These are phyloP conservation scores for Nephila pilipes DNA, from an alignment of 1,140 invertebrate species.

Conservation along the genomic window DNA sequence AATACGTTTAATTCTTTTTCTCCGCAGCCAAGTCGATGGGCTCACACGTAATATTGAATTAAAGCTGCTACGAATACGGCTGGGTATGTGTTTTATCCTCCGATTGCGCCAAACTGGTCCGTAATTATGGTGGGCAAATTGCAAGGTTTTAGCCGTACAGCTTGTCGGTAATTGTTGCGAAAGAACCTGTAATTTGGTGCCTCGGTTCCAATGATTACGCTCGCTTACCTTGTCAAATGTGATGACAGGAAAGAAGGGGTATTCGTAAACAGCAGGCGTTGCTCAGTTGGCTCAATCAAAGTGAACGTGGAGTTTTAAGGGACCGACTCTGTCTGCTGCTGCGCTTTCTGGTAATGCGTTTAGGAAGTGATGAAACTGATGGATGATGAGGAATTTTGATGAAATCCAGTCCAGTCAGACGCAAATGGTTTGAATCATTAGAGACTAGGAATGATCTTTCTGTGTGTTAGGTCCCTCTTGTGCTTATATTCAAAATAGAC, in stretches of 20 bases:
- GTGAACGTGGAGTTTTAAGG: neutral
- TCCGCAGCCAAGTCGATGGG: neutral
- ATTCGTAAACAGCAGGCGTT: neutral
- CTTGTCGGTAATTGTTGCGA: neutral
- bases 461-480: no score
- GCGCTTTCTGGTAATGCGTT: neutral
- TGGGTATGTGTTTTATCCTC: neutral
- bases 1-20: constrained; percentile 2
- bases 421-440: no score
- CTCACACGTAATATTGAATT: neutral
- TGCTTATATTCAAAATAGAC: no score
- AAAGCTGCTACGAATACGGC: neutral
- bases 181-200: constrained; percentile 6
- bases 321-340: neutral
- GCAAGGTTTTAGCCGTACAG: neutral
- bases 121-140: constrained; percentile 6
- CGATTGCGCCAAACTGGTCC: neutral
- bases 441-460: no score
- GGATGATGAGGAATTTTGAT: no score
- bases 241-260: constrained; percentile 4
- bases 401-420: no score
- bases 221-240: constrained; percentile 1
- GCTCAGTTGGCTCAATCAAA: neutral
- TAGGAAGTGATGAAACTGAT: neutral
- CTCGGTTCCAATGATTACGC: neutral